Conservation (phyloP, 1,140 invertebrate species). For the Lepidurus apus region DNA sequence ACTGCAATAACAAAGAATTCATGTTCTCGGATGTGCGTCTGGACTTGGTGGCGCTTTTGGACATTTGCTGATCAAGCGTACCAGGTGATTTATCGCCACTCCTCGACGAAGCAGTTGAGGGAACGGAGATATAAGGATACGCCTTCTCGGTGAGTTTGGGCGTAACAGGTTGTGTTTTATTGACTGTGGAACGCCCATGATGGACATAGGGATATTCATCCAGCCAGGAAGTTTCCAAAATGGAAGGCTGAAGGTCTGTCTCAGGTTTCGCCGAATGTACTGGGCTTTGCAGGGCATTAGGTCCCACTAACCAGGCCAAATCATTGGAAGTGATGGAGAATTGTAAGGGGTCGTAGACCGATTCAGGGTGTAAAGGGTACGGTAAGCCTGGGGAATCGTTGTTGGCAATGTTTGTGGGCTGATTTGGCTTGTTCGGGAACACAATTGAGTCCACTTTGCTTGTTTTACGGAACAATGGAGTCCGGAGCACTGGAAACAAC, state of each 20-base stretch:
- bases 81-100: constrained; percentile 20
- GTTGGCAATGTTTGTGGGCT: not conserved
- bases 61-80: not conserved
- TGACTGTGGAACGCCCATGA: constrained; percentile 10
- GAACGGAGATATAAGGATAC: constrained; percentile 55
- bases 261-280: not conserved
- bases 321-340: constrained; percentile 35
- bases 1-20: not conserved
- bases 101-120: not conserved
- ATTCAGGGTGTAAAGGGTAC: constrained; percentile 35
- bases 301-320: not conserved
- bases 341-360: constrained; percentile 34
- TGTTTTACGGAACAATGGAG: not conserved
- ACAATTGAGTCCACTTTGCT: not conserved
- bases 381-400: constrained; percentile 26
- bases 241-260: not conserved
- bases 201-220: constrained; percentile 24
- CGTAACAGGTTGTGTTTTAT: not conserved
- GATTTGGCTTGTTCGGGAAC: not conserved
- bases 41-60: not conserved
- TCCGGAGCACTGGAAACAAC: not conserved
- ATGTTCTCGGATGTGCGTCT: not conserved
- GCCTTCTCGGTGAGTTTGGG: constrained; percentile 59
- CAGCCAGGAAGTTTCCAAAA: constrained; percentile 25
- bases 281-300: not conserved